phyloP scores from a whole-genome alignment of 92 coral and sea anemone genomes.

The Meandrina meandrites region DNA sequence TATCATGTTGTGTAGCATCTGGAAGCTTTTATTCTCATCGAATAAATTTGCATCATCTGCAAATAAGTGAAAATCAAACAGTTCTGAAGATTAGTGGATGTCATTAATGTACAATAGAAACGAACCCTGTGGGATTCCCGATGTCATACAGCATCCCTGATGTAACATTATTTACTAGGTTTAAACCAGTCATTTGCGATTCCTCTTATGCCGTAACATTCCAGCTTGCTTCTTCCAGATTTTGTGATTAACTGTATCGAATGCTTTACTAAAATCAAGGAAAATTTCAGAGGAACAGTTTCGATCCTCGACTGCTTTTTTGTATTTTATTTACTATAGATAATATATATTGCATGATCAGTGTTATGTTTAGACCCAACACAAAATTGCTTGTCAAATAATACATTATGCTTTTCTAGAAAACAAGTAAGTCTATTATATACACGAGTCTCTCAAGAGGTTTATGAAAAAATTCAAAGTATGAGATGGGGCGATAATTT shows the following conservation, averaged over 20 bases:
- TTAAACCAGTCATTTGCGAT: slow-evolving; percentile 42
- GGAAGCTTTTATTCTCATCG: too few relatives aligned
- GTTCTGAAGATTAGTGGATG: too few relatives aligned
- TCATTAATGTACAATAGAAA: too few relatives aligned
- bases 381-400: slow-evolving; percentile 57
- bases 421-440: slow-evolving; percentile 41
- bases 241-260: slow-evolving; percentile 41
- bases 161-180: too few relatives aligned
- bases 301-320: slow-evolving; percentile 34
- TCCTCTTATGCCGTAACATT: slow-evolving; percentile 58
- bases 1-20: too few relatives aligned
- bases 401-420: slow-evolving; percentile 18
- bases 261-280: slow-evolving; percentile 53
- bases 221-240: slow-evolving; percentile 32
- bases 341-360: slow-evolving; percentile 47
- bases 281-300: slow-evolving; percentile 55
- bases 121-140: too few relatives aligned
- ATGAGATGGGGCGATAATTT: slow-evolving; percentile 51
- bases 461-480: slow-evolving; percentile 25
- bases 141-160: too few relatives aligned
- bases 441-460: slow-evolving; percentile 44
- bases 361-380: slow-evolving; percentile 54
- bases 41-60: too few relatives aligned
- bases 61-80: too few relatives aligned
- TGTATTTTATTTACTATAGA: slow-evolving; percentile 47